Base-by-base conservation (phyloP, 1,140 invertebrate species). In the Apis florea region DNA sequence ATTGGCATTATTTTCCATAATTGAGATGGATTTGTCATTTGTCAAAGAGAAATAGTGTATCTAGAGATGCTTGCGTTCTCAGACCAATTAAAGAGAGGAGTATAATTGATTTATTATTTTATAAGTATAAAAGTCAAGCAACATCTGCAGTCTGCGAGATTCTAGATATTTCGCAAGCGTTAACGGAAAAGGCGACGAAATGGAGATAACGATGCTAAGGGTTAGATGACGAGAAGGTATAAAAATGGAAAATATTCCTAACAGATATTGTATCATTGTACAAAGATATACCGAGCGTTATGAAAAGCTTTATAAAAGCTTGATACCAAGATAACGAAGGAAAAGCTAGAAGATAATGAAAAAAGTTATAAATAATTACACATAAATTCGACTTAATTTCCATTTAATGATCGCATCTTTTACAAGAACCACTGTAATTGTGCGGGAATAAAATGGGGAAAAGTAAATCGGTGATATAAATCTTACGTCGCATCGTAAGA, bases 331-430 rank as follows among this genome's bases (percentile, higher is more conserved):
- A 13, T 63, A 40, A 47, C n/a, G 11, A 21, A n/a, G 19, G 19
- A 1, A n/a, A 47, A n/a, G 8, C 26, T 17, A 51, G 51, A 5
- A 6, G 6, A 24, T 12, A 31, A 49, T 10, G 2, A 6, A 13
- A 8, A 1, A 17, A 13, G 21, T 24, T 49, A 11, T 47, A 79
- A 19, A 54, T 47, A 26, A 40, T 58, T n/a, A 47, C 53, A 53
- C 63, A 51, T 75, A 74, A 74, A 67, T 75, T n/a, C 1, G 19
- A 68, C 24, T 59, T 67, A 51, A 66, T 73, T 73, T 73, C n/a
- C 40, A 31, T 79, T n/a, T 21, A 31, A 59, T 19, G 40, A 21
- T 1, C n/a, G 63, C 75, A 26, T 58, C 12, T 40, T 49, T 77
- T 19, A 19, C 17, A 11, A 12, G 24, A n/a, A 11, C 24, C 40